phyloP scores from a whole-genome alignment of 1,140 invertebrate species.

The Portunus trituberculatus region DNA sequence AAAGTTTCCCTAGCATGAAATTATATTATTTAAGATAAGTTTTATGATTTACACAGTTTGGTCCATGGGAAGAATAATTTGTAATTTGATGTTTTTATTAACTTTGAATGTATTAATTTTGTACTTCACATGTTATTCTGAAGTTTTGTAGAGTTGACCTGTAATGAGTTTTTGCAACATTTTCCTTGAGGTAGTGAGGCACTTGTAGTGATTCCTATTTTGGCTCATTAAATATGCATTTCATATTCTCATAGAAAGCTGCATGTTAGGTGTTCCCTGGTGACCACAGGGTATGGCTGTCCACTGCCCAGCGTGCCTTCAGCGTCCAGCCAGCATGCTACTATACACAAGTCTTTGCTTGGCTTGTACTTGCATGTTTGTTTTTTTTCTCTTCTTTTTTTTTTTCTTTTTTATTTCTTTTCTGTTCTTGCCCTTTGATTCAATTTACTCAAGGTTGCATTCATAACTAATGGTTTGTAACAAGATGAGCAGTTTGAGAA shows the following conservation, averaged over 20 bases:
- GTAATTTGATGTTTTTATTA: not conserved
- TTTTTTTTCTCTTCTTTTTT: conserved; percentile 40
- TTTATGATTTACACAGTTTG: not conserved
- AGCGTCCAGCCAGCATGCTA: conserved; percentile 60
- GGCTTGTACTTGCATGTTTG: conserved; percentile 47
- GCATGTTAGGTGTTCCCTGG: conserved; percentile 40
- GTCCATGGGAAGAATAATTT: not conserved
- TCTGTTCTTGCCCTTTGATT: not conserved
- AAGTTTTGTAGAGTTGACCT: no score
- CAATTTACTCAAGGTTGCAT: not conserved
- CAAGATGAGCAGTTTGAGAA: not conserved
- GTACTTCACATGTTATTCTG: no score
- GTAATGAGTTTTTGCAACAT: no score
- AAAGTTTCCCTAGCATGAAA: not conserved
- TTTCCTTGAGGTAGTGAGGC: no score
- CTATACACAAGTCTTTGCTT: conserved; percentile 53
- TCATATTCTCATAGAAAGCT: not conserved
- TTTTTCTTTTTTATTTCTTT: conserved; percentile 18
- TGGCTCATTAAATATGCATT: conserved; percentile 2
- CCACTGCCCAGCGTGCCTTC: not conserved
- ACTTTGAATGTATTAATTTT: not conserved
- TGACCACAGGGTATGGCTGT: conserved; percentile 42
- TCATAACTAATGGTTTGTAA: not conserved
- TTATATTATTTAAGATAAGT: not conserved
- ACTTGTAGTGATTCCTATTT: no score